Base-by-base conservation (phyloP, 2,113 vertebrate genomes). In the Cromileptes altivelis region DNA sequence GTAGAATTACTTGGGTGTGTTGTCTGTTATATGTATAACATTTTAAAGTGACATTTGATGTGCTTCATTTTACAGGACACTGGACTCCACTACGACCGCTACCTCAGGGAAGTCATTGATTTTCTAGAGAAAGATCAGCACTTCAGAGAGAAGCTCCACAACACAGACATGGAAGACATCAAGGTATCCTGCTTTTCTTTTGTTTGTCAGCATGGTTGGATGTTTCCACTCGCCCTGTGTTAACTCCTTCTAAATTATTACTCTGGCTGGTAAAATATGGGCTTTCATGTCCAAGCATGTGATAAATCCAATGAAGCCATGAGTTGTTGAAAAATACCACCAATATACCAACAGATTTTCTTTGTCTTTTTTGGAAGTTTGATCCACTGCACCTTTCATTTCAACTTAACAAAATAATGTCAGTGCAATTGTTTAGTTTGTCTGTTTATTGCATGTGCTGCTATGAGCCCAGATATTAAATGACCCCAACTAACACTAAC, bases 141-240 rank as follows among this genome's bases (percentile, higher is more conserved):
- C 95, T 99, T 99, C 93, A 97, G 97, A 95, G 98, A 99, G 90
- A 99, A 99, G 86, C 97, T 99, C 18, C 98, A 99, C 91, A 97
- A 97, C 80, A 98, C 98, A 73, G 97, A 99, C 89, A 98, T 99
- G 95, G 98, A 99, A n/a, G 98, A 99, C 90, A 99, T 99, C 90
- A 99, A 99, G 97, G 98, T 99, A 95, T 55, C 74, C 8, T 6
- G 1, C 19, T 27, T 70, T 70, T 17, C 3, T 40, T 57, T 75
- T 50, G 9, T 67, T 68, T 75, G 25, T 58, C 23, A 58, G 45
- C 63, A 21, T 67, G 27, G 18, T 1, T 1, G 33, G 13, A 40
- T 1, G 5, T 87, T 77, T 62, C 0, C 21, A 42, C 21, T 18
- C n/a, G 9, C 33, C 0, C 6, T 33, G 4, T 37, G 21, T 62